Base-by-base conservation (phyloP, 2,888 invertebrate genomes). In the Drosophila melanocephala region DNA sequence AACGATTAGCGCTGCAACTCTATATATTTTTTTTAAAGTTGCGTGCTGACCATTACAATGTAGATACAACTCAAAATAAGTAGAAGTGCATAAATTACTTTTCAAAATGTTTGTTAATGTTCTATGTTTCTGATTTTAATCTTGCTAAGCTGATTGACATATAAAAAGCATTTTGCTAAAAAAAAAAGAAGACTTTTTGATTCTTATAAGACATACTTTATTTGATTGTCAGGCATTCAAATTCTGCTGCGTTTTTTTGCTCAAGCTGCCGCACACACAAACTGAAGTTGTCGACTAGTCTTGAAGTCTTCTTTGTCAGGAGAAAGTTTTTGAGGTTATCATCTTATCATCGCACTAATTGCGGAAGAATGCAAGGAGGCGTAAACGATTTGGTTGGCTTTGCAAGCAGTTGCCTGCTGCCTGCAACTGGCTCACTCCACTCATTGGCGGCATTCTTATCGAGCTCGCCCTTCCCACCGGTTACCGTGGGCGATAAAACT, bases 401-500 rank as follows among this genome's bases (percentile, higher is more conserved):
- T 26, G 37, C 61, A 51, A 52, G 62, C 66, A 60, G 72, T 55
- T 56, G 68, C 39, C 50, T 71, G 65, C n/a, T 58, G 66, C 47
- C 56, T 37, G 19, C 26, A 57, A 39, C 57, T 12, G 57, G 16
- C 57, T 39, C 57, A 60, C 52, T 53, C 50, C 63, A 53, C 61
- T 77, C 69, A 69, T 73, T 70, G 74, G 75, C 58, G 59, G 68
- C 79, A 77, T 85, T 85, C n/a, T n/a, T n/a, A 1, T 98, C 98
- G 35, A 99, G 99, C 9, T 99, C 98, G 35, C 99, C 99, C 0
- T 99, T 99, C 94, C 96, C 97, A 22, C 96, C 97, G 4, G 98
- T 98, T 5, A 94, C 95, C 19, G 95, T 96, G 87, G 95, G 96
- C 65, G 98, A 97, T 28, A 96, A 97, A 93, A 96, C 96, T 6